Base-by-base conservation (phyloP, 2,113 vertebrate genomes). In the Sander lucioperca region DNA sequence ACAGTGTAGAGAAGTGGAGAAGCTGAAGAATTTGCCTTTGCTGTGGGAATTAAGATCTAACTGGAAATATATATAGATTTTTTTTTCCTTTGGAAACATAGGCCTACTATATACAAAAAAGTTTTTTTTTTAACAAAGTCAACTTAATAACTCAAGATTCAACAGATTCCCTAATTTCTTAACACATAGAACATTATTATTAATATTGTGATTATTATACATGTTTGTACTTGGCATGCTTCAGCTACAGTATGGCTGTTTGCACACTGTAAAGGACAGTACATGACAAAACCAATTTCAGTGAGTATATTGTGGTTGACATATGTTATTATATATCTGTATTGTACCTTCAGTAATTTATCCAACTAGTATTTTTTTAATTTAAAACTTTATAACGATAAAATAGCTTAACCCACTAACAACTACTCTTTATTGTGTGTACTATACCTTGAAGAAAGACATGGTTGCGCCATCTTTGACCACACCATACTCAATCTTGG, bases 381-480 rank as follows among this genome's bases (percentile, higher is more conserved):
- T 51, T 6, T 25, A 1, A 33, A 58, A 48, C 56, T 58, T 58
- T 15, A 19, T 21, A 58, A 67, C 3, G 3, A 57, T 43, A 13
- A 72, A 64, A 33, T 4, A 58, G 7, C 27, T 19, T 12, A 1
- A 56, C 3, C 54, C 18, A 10, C 21, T 54, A 23, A 33, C 23
- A 23, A 25, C 6, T 15, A 11, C 3, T 64, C 3, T 18, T 15
- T 18, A 21, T 16, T 47, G 6, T 65, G 73, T n/a, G 4, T 58
- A 19, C 14, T 18, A 0, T 88, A 99, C 98, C 98, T 98, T 99
- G 90, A 99, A 99, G 95, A 99, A 99, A 88, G 97, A 95, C 98
- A 99, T 99, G 33, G 98, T 99, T 50, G 98, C 97, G 5, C 98
- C 98, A 1, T 99, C 98, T 85, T 96, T 97, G 80, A 99, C 98